Percentiles rank a stretch among this genome's conserved stretches.
phyloP scores from a whole-genome alignment of 2,113 vertebrate species.

The Numenius arquata region DNA sequence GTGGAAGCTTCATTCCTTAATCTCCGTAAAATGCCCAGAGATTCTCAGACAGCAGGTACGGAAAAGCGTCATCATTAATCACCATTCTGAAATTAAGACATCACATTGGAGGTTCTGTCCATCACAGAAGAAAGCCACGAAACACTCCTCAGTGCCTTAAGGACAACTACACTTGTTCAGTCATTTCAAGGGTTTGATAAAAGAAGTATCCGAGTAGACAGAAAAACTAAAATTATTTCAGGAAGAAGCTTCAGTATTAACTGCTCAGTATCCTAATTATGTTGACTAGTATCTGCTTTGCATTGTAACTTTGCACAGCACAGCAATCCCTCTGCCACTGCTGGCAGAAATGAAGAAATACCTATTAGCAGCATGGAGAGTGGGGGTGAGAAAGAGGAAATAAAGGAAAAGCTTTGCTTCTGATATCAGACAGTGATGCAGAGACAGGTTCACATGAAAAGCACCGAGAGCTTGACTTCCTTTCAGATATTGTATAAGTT shows the following conservation, averaged over 20 bases:
- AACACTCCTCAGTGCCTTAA: background rate
- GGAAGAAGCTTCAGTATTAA: background rate
- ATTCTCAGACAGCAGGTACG: background rate
- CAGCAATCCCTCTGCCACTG: background rate
- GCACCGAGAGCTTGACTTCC: background rate
- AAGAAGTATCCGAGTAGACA: background rate
- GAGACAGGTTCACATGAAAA: background rate
- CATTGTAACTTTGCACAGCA: background rate
- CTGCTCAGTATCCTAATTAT: background rate
- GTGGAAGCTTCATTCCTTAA: background rate
- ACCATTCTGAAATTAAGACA: constrained; percentile 29
- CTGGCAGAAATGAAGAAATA: background rate
- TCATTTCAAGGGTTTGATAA: constrained; percentile 13
- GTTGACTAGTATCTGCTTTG: background rate
- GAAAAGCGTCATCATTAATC: background rate
- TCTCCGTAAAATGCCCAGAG: background rate
- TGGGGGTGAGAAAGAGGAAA: background rate
- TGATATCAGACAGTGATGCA: background rate
- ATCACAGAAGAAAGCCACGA: background rate
- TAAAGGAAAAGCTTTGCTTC: background rate
- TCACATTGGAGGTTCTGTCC: background rate
- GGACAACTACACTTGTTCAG: background rate
- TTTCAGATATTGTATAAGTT: background rate
- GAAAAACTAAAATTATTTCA: background rate
- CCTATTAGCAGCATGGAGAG: background rate